These are phyloP conservation scores for Actinemys pallida DNA, from an alignment of 2,113 vertebrate species.

Conservation along the genomic window DNA sequence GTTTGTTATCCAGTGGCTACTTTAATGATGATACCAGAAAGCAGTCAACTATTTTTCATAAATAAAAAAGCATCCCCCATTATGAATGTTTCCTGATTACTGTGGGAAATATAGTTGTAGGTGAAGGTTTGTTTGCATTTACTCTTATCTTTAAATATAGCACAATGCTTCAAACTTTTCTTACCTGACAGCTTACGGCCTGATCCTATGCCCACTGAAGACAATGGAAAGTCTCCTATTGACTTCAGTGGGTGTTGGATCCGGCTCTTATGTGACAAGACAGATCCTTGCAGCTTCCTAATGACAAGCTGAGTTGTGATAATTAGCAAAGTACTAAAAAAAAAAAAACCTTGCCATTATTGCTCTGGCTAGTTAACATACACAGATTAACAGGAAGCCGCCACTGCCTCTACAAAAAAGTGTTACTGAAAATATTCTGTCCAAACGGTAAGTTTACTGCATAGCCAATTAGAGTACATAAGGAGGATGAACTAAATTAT, in stretches of 20 bases:
- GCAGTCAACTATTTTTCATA: slow-evolving; percentile 67
- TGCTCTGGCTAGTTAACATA: neutral
- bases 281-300: neutral
- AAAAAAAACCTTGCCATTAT: neutral
- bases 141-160: slow-evolving; percentile 11
- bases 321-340: neutral
- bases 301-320: neutral
- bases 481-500: neutral
- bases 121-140: slow-evolving; percentile 55
- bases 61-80: slow-evolving; percentile 69
- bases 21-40: slow-evolving; percentile 73
- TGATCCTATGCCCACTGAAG: neutral
- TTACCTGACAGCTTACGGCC: slow-evolving; percentile 24
- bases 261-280: fast-evolving
- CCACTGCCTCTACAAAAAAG: neutral
- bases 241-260: fast-evolving
- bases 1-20: slow-evolving; percentile 68
- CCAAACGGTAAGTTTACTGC: neutral
- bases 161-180: slow-evolving; percentile 11
- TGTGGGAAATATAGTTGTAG: slow-evolving; percentile 77
- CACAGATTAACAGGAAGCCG: neutral
- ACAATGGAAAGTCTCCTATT: neutral
- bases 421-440: neutral
- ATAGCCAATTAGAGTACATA: neutral
- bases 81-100: slow-evolving; percentile 71